A percentile compares a stretch with the other conserved stretches of the same genome.
Evolutionary conservation across 2,888 invertebrate species (phyloP).

Genomic region (Pandemis heparana): DNA sequence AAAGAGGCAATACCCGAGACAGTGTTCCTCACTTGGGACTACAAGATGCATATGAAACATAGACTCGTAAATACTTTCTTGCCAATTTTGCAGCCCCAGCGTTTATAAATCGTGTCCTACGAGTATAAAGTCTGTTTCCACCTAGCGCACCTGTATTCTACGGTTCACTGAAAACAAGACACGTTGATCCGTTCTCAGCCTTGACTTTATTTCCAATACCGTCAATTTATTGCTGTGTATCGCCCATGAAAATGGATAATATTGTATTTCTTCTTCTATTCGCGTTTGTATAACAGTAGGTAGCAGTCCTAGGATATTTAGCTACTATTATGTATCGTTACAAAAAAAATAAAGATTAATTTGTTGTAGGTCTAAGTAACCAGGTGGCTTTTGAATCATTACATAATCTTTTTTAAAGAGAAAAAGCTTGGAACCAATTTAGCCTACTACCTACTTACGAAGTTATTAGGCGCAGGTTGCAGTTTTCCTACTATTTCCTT

Average conservation of each 20-base stretch:
- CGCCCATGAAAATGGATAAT: slow-evolving; percentile 11
- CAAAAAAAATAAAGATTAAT: background rate
- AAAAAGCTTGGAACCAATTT: too few species aligned
- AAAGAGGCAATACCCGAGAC: background rate
- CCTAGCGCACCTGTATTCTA: slow-evolving; percentile 34
- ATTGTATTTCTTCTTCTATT: slow-evolving; percentile 5
- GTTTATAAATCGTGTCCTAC: slow-evolving; percentile 33
- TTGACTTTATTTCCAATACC: slow-evolving; percentile 40
- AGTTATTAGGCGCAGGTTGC: too few species aligned
- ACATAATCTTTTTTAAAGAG: too few species aligned
- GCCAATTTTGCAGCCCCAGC: slow-evolving; percentile 8
- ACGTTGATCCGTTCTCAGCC: slow-evolving; percentile 36
- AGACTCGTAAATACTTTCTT: slow-evolving; percentile 2
- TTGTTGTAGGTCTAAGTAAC: background rate
- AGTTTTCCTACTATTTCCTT: too few species aligned
- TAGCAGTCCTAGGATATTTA: background rate
- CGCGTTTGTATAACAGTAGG: background rate
- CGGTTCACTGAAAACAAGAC: slow-evolving; percentile 42
- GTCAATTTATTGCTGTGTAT: slow-evolving; percentile 37
- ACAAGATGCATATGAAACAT: background rate
- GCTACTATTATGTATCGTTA: background rate
- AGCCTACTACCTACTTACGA: too few species aligned
- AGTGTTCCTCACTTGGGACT: background rate
- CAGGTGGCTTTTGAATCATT: too few species aligned
- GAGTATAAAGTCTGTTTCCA: slow-evolving; percentile 34